phyloP scores from a whole-genome alignment of 2,888 invertebrate genomes.

The Tipula confusa region DNA sequence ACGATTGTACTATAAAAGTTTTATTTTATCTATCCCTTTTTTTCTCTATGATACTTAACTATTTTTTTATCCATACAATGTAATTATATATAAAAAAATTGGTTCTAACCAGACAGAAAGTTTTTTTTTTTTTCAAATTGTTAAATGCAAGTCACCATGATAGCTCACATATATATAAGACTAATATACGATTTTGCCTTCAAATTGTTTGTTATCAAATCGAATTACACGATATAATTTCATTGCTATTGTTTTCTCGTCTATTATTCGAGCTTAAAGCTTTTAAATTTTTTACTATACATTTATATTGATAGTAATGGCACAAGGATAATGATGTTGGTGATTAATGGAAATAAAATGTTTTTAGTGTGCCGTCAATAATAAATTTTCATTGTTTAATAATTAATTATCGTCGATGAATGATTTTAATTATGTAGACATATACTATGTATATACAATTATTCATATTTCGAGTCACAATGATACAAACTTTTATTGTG shows the following conservation, averaged over 20 bases:
- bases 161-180: neutral
- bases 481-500: neutral
- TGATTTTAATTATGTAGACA: neutral
- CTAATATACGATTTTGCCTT: neutral
- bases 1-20: neutral
- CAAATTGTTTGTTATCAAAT: neutral
- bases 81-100: neutral
- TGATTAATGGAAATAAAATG: neutral
- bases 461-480: neutral
- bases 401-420: neutral
- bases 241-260: neutral
- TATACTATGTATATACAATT: neutral
- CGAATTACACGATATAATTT: conserved; percentile 21
- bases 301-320: neutral
- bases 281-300: neutral
- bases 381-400: neutral
- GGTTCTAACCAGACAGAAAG: neutral
- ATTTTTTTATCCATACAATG: too few species aligned
- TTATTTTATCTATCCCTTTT: too few species aligned
- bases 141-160: neutral
- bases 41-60: too few species aligned
- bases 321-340: neutral
- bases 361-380: neutral
- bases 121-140: neutral
- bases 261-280: neutral